Conservation (phyloP, 2,113 vertebrate genomes). For the Pyrgilauda ruficollis region DNA sequence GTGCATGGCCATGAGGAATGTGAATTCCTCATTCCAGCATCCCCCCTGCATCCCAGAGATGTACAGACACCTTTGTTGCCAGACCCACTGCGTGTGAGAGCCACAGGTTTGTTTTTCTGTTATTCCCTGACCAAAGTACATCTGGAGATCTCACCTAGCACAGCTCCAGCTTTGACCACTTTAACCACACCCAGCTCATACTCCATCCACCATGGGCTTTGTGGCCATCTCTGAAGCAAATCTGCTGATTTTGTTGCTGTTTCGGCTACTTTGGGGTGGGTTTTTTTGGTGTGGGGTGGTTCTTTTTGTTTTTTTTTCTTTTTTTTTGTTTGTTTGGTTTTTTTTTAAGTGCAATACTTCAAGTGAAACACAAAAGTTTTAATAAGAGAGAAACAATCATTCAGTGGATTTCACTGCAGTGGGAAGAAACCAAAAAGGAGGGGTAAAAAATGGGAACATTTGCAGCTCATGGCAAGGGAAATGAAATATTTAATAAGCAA, state of each 20-base stretch:
- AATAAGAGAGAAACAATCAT: conserved; percentile 45
- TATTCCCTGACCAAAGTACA: not conserved
- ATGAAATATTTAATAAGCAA: conserved; percentile 69
- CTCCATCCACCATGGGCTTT: not conserved
- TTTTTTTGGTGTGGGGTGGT: no score
- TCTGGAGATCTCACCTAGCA: not conserved
- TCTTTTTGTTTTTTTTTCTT: not conserved
- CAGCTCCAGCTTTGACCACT: not conserved
- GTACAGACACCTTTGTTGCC: fast-evolving
- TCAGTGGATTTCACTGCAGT: conserved; percentile 24
- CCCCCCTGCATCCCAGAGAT: not conserved
- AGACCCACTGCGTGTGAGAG: fast-evolving
- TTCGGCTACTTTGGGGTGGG: not conserved
- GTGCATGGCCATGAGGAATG: fast-evolving
- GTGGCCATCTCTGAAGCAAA: not conserved
- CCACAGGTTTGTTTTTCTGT: not conserved
- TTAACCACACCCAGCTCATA: not conserved
- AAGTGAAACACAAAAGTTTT: conserved; percentile 47
- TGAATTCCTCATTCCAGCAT: not conserved
- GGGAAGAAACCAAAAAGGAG: conserved; percentile 41
- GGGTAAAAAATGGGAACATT: conserved; percentile 20
- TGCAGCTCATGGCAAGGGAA: conserved; percentile 25
- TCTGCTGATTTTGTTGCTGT: not conserved
- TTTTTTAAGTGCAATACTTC: not conserved
- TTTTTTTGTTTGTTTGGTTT: not conserved